Conservation (phyloP, 2,888 invertebrate genomes). For the Fragum whitleyi region DNA sequence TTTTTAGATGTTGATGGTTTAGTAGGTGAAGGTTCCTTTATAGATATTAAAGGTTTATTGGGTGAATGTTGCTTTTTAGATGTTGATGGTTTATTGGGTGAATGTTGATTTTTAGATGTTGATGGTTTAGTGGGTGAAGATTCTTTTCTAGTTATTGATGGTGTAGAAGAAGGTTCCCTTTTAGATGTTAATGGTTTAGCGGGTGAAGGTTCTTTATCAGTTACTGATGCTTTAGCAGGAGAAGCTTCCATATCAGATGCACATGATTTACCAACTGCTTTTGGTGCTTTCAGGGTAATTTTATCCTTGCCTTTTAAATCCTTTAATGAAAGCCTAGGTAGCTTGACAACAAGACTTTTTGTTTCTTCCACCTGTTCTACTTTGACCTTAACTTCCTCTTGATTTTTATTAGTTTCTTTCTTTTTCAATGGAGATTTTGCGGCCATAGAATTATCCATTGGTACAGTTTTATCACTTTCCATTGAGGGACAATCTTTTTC, state of each 20-base stretch:
- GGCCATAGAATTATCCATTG: not conserved
- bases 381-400: too few species aligned
- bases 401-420: not conserved
- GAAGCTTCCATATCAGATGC: too few species aligned
- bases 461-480: not conserved
- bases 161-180: too few species aligned
- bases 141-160: too few species aligned
- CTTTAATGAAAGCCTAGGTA: not conserved
- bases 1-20: not conserved
- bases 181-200: not conserved
- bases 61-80: not conserved
- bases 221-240: too few species aligned
- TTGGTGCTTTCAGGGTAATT: constrained; percentile 1
- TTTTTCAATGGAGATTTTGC: not conserved
- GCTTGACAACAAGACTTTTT: constrained; percentile 1
- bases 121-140: not conserved
- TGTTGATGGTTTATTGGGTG: not conserved
- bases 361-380: not conserved
- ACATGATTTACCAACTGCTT: not conserved
- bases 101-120: not conserved
- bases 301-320: not conserved
- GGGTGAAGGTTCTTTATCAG: too few species aligned
- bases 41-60: not conserved
- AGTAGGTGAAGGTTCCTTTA: not conserved
- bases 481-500: not conserved